Conservation (phyloP, 2,113 vertebrate species). For the Patagioenas fasciata region DNA sequence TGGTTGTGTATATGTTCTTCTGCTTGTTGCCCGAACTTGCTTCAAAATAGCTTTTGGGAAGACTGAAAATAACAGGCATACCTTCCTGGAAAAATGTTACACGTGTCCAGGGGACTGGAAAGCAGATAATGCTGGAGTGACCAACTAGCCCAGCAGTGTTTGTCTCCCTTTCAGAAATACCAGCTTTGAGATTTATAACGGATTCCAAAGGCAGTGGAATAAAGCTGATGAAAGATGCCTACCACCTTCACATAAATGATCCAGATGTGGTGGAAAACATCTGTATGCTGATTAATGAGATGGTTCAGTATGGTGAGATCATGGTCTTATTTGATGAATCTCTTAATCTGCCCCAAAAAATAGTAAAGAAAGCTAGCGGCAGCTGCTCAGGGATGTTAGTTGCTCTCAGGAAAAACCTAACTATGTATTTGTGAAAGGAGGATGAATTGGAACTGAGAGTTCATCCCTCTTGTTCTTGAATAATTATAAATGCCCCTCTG, state of each 20-base stretch:
- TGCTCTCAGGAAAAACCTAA: neutral
- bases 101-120: neutral
- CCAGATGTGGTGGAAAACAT: slow-evolving; percentile 61
- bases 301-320: slow-evolving; percentile 69
- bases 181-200: slow-evolving; percentile 48
- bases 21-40: neutral
- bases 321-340: neutral
- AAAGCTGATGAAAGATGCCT: slow-evolving; percentile 38
- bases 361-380: neutral
- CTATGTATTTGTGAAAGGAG: neutral
- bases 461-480: neutral
- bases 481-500: neutral
- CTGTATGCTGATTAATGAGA: slow-evolving; percentile 63
- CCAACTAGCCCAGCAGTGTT: neutral
- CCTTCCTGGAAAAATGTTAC: neutral
- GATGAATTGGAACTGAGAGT: neutral
- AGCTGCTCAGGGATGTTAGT: neutral
- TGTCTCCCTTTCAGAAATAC: slow-evolving; percentile 62
- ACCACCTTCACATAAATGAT: slow-evolving; percentile 23
- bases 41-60: neutral
- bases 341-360: neutral
- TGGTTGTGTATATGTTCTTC: neutral
- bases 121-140: neutral
- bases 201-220: slow-evolving; percentile 39
- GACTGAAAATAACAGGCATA: neutral